phyloP scores from a whole-genome alignment of 2,888 invertebrate species.

The Spodoptera littoralis region DNA sequence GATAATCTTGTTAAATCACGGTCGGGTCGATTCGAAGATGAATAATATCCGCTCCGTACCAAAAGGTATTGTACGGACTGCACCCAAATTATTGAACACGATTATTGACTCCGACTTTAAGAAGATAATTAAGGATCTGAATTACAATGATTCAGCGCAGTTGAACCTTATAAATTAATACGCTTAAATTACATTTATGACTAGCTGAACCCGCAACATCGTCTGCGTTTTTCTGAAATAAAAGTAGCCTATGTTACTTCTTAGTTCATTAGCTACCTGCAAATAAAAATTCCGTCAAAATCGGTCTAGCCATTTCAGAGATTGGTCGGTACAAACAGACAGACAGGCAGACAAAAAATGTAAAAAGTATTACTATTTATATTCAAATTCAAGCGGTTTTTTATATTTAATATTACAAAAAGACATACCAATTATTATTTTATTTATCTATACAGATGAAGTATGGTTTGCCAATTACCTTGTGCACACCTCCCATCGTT shows the following conservation, averaged over 20 bases:
- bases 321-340: too few relatives aligned
- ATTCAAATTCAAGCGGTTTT: too few relatives aligned
- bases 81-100: slow-evolving; percentile 28
- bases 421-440: too few relatives aligned
- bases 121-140: slow-evolving; percentile 33
- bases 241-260: too few relatives aligned
- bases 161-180: slow-evolving; percentile 33
- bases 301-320: too few relatives aligned
- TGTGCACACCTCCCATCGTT: slow-evolving; percentile 9
- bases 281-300: too few relatives aligned
- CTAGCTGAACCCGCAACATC: too few relatives aligned
- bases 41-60: slow-evolving; percentile 41
- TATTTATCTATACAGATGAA: background rate
- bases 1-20: slow-evolving; percentile 60
- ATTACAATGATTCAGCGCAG: slow-evolving; percentile 37
- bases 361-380: too few relatives aligned
- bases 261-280: too few relatives aligned
- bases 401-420: too few relatives aligned
- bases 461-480: background rate
- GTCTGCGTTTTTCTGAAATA: too few relatives aligned
- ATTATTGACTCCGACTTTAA: slow-evolving; percentile 33
- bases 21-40: slow-evolving; percentile 43
- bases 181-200: slow-evolving; percentile 16
- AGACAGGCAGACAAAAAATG: too few relatives aligned
- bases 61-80: slow-evolving; percentile 22